Evolutionary conservation across 2,113 vertebrate species (phyloP).

Genomic region (Azemiops feae): DNA sequence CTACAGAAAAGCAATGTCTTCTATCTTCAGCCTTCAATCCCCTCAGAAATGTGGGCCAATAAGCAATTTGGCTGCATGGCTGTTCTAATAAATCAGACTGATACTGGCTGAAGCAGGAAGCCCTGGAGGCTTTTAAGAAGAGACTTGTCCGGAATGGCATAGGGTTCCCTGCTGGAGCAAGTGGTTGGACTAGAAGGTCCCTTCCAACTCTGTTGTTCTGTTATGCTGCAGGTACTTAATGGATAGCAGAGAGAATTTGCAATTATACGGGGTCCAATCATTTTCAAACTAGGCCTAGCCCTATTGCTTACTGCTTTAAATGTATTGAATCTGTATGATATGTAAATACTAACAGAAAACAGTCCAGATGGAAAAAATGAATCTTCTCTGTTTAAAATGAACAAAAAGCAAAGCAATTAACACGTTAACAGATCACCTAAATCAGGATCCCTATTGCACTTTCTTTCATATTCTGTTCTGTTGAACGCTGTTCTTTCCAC

Average conservation of each 20-base stretch:
- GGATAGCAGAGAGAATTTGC: background rate
- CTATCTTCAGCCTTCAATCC: background rate
- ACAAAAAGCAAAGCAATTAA: background rate
- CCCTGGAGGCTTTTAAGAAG: background rate
- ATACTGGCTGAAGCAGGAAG: background rate
- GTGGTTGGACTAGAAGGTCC: background rate
- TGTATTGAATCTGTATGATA: background rate
- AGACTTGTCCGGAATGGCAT: background rate
- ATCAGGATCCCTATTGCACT: background rate
- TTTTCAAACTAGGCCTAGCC: background rate
- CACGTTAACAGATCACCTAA: background rate
- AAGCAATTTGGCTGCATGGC: background rate
- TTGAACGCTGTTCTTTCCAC: background rate
- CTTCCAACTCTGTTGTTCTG: background rate
- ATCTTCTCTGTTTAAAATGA: background rate
- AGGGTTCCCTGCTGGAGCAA: too few relatives aligned
- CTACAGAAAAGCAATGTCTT: background rate
- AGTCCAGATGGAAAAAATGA: background rate
- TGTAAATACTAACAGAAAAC: background rate
- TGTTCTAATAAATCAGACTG: background rate
- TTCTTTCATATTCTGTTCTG: background rate
- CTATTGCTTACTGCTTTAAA: background rate
- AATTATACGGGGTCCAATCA: background rate
- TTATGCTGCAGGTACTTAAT: background rate
- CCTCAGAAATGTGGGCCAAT: background rate